phyloP scores from a whole-genome alignment of 2,888 invertebrate genomes.

The Pyrrhosoma nymphula region DNA sequence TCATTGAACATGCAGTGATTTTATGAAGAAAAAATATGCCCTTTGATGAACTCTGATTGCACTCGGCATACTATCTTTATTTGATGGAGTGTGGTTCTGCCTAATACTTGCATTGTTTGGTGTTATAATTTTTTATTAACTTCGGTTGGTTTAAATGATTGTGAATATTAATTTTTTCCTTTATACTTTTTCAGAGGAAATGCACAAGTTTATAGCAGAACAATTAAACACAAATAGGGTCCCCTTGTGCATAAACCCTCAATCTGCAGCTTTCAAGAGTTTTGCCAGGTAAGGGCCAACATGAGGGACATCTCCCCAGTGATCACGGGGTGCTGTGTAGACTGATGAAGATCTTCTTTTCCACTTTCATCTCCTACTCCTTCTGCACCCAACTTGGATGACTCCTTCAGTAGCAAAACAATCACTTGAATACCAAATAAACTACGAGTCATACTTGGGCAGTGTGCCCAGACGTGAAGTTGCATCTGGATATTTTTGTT shows the following conservation, averaged over 20 bases:
- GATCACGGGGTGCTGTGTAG: constrained; percentile 67
- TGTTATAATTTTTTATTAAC: background rate
- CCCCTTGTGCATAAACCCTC: constrained; percentile 99
- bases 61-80: too few relatives aligned
- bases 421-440: constrained; percentile 53
- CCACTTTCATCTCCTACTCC: constrained; percentile 69
- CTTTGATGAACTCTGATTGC: too few relatives aligned
- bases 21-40: too few relatives aligned
- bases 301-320: constrained; percentile 71
- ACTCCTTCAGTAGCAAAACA: constrained; percentile 64
- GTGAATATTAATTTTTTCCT: constrained; percentile 66
- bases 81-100: too few relatives aligned
- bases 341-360: constrained; percentile 69
- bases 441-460: background rate
- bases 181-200: constrained; percentile 89
- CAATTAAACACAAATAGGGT: constrained; percentile 97
- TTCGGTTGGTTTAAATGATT: background rate
- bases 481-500: constrained; percentile 56
- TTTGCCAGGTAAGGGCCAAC: constrained; percentile 94
- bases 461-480: constrained; percentile 29
- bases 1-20: too few relatives aligned
- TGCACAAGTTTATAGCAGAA: constrained; percentile 99
- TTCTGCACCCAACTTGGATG: constrained; percentile 66
- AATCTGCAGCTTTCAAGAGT: constrained; percentile 99
- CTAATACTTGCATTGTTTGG: too few relatives aligned